Percentiles rank a stretch among this genome's conserved stretches.
Evolutionary conservation across 2,797 vertebrate species (phyloP).

Genomic region (Lerista edwardsae): DNA sequence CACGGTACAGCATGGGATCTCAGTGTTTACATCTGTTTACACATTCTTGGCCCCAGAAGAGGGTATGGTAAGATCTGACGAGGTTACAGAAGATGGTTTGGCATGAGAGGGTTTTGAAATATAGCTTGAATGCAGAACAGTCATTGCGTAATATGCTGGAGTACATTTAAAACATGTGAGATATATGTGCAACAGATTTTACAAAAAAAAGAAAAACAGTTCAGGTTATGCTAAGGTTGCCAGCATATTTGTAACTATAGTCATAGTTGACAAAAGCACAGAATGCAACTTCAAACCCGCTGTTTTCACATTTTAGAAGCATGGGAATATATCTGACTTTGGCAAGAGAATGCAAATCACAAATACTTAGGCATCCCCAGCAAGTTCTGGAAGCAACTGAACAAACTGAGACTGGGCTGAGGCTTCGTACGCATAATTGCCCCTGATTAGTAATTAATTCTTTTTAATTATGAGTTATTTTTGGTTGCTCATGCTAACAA

Average conservation of each 20-base stretch:
- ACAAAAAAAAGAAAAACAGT: background rate
- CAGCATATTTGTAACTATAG: background rate
- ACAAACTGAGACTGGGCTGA: fast-evolving
- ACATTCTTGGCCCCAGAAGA: background rate
- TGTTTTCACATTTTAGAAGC: background rate
- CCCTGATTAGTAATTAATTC: background rate
- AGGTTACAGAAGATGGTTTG: background rate
- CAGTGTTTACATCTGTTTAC: background rate
- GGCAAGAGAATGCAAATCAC: background rate
- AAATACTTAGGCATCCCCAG: background rate
- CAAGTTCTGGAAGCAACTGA: background rate
- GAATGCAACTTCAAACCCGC: background rate
- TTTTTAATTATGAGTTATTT: background rate
- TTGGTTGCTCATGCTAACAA: background rate
- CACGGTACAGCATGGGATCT: background rate
- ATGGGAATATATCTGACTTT: background rate
- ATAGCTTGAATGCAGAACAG: background rate
- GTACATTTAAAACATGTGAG: background rate
- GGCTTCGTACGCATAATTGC: background rate
- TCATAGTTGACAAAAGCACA: background rate
- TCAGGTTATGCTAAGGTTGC: background rate
- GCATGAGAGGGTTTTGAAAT: background rate
- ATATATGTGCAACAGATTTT: background rate
- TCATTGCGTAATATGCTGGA: background rate
- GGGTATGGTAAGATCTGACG: background rate